Conservation (phyloP, 1,140 invertebrate genomes). For the Liolophura sinensis region DNA sequence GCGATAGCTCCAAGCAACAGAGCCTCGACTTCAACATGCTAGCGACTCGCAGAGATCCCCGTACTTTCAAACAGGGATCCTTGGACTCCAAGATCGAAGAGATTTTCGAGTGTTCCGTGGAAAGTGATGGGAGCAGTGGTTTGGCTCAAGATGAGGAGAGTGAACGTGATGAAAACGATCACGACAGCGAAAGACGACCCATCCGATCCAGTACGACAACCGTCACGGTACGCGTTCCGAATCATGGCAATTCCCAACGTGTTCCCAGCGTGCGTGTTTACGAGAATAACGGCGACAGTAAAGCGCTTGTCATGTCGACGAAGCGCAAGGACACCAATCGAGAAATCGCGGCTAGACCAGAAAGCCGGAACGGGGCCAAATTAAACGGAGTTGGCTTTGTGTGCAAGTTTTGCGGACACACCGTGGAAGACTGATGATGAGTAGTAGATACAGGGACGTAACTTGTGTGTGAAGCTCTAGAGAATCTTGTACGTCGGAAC, state of each 20-base stretch:
- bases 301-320: background rate
- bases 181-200: background rate
- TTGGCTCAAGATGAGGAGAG: slow-evolving; percentile 5
- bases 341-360: background rate
- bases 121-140: slow-evolving; percentile 4
- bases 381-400: slow-evolving; percentile 2
- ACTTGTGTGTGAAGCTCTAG: no score
- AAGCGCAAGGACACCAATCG: background rate
- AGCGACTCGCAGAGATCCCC: slow-evolving; percentile 10
- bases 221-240: background rate
- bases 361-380: background rate
- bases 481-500: no score
- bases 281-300: slow-evolving; percentile 2
- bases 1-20: slow-evolving; percentile 45
- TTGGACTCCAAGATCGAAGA: slow-evolving; percentile 57
- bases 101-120: slow-evolving; percentile 43
- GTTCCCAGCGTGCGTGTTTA: slow-evolving; percentile 12
- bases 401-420: slow-evolving; percentile 15
- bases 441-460: no score
- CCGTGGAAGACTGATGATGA: slow-evolving; percentile 3
- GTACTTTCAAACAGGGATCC: slow-evolving; percentile 43
- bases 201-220: slow-evolving; percentile 6
- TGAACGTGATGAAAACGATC: slow-evolving; percentile 5
- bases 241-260: background rate
- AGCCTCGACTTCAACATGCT: slow-evolving; percentile 45